Evolutionary conservation across 2,888 invertebrate genomes (phyloP).

Genomic region (Chrysolina haemoptera): DNA sequence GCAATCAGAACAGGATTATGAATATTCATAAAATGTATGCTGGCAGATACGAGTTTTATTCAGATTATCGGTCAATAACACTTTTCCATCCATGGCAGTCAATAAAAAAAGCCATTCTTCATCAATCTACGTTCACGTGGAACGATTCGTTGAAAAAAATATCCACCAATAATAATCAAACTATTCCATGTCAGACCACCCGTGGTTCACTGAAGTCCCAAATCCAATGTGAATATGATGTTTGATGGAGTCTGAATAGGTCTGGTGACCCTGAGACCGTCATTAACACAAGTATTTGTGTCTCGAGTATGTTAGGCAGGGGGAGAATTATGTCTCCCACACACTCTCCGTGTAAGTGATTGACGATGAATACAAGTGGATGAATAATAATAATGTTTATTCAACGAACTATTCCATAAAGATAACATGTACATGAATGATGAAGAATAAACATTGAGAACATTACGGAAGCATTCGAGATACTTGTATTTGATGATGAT

Average conservation of each 20-base stretch:
- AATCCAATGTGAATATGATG: constrained; percentile 5
- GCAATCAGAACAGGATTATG: background rate
- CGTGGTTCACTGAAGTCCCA: background rate
- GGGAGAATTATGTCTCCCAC: background rate
- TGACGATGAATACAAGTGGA: background rate
- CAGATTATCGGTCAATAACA: background rate
- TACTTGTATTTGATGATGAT: too few species aligned
- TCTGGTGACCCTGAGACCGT: constrained; percentile 5
- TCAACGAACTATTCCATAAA: too few species aligned
- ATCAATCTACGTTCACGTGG: too few species aligned
- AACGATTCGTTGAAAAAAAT: too few species aligned
- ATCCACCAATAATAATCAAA: background rate
- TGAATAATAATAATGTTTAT: background rate
- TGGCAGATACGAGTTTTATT: background rate
- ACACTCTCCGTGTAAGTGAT: background rate
- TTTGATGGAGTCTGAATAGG: background rate
- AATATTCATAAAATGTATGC: background rate
- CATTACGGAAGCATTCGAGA: too few species aligned
- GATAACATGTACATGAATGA: too few species aligned
- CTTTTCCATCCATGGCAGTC: background rate
- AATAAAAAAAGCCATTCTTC: too few species aligned
- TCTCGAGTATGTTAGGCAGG: background rate
- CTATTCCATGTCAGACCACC: constrained; percentile 1
- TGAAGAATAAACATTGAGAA: too few species aligned
- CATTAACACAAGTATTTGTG: constrained; percentile 5